These are phyloP conservation scores for Pygocentrus nattereri DNA, from an alignment of 2,797 vertebrate species.

Conservation along the genomic window DNA sequence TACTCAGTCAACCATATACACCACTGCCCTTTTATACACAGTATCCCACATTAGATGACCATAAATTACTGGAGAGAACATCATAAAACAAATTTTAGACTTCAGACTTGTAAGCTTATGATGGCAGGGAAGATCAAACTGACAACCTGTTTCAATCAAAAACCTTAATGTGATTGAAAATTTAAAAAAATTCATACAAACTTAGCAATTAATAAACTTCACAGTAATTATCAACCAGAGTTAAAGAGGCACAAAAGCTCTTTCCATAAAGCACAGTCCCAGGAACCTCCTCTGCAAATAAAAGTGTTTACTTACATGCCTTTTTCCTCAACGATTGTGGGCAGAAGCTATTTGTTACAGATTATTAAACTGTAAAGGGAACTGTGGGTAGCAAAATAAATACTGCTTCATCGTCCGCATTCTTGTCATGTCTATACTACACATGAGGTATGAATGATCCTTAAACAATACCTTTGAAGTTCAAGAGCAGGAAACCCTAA, in stretches of 20 bases:
- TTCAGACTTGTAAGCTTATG: background rate
- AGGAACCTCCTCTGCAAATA: constrained; percentile 89
- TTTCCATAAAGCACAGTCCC: constrained; percentile 87
- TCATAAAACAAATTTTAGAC: background rate
- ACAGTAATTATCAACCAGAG: background rate
- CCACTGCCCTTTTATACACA: background rate
- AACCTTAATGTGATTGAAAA: background rate
- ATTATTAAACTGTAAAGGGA: constrained; percentile 68
- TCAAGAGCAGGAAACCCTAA: constrained; percentile 31
- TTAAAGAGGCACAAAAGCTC: constrained; percentile 58
- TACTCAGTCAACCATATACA: background rate
- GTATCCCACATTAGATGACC: background rate
- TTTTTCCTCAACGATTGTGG: constrained; percentile 88
- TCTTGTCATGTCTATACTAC: constrained; percentile 60
- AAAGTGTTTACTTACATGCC: constrained; percentile 89
- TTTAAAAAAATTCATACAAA: background rate
- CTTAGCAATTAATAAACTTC: too few species aligned
- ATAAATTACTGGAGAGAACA: background rate
- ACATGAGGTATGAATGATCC: constrained; percentile 51
- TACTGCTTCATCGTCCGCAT: constrained; percentile 56
- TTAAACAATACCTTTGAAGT: constrained; percentile 64
- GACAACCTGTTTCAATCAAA: background rate
- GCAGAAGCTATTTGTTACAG: constrained; percentile 90
- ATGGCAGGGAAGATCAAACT: background rate
- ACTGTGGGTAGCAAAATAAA: constrained; percentile 66